Conservation (phyloP, 2,113 vertebrate genomes). For the Amia ocellicauda region DNA sequence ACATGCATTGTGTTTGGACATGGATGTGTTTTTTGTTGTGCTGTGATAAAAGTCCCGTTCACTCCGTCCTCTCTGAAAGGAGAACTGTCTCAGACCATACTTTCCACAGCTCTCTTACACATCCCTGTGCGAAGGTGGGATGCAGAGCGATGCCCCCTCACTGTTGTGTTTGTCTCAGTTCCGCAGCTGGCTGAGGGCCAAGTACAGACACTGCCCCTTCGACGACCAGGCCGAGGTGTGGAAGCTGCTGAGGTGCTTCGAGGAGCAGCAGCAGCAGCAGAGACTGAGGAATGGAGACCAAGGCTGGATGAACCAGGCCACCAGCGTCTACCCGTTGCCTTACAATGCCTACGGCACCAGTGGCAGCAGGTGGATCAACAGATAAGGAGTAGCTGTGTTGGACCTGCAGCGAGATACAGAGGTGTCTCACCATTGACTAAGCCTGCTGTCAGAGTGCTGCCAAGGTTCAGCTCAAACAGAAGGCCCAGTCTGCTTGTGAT, state of each 20-base stretch:
- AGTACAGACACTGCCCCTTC: slow-evolving; percentile 65
- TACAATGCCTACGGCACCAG: slow-evolving; percentile 39
- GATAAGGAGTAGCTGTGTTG: slow-evolving; percentile 24
- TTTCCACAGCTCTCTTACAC: too few relatives aligned
- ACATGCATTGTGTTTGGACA: not conserved
- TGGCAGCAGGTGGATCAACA: slow-evolving; percentile 55
- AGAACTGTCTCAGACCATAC: too few relatives aligned
- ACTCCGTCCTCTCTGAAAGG: too few relatives aligned
- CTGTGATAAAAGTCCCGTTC: too few relatives aligned
- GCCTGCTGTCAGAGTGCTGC: not conserved
- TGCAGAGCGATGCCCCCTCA: not conserved
- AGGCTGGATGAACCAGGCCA: slow-evolving; percentile 33
- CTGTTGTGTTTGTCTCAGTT: slow-evolving; percentile 57
- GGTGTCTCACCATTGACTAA: not conserved
- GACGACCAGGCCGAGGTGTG: slow-evolving; percentile 74
- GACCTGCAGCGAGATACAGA: not conserved
- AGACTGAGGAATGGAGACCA: slow-evolving; percentile 41
- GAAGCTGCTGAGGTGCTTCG: slow-evolving; percentile 58
- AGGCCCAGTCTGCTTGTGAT: too few relatives aligned
- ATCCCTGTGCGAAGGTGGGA: too few relatives aligned
- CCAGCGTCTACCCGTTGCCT: slow-evolving; percentile 37
- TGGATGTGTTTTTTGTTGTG: too few relatives aligned
- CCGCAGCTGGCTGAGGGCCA: slow-evolving; percentile 65
- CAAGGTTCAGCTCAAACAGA: not conserved
- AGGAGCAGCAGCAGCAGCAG: slow-evolving; percentile 58